Evolutionary conservation across 2,888 invertebrate genomes (phyloP), one percentile per base, ranked within the genome.

Genomic region (Tachina fera): DNA sequence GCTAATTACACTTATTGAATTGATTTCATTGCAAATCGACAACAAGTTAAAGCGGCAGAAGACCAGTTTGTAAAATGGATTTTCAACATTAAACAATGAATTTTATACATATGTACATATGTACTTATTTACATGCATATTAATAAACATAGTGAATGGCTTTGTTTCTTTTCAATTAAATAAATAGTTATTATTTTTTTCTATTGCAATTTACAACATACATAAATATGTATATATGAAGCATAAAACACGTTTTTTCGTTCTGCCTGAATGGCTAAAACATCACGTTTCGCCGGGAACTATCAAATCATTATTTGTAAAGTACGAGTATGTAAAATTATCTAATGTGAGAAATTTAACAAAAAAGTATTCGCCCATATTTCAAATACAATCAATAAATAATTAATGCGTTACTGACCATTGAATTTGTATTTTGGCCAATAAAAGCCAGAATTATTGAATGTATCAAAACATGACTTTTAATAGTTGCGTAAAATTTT

Each of bases 221-320:
- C 10, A 14, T 9, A 9, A 3, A 43, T 47, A 10, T 53, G 6
- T 51, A 67, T 31, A 11, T 5, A 14, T 9, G 14, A 71, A 19
- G 16, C 51, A 74, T 43, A 60, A 71, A 77, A 83, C 71, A 71
- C 47, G 71, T 67, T 77, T 72, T 77, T 77, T 47, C 45, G 83
- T 83, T 83, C 43, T 60, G 51, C 49, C 49, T 65, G 82, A 82
- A 43, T 76, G 76, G 31, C 10, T 65, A 49, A 51, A 76, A 70
- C 49, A 67, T 77, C 65, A 60, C 58, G 31, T 65, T 65, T 67
- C 19, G n/a, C 19, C 9, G 10, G 65, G 39, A 39, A 60, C 65
- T 65, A 58, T 58, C 61, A 71, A 65, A 58, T 65, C 61, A 82
- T 60, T 77, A 60, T 22, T 4, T 31, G 31, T 31, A 31, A n/a